Evolutionary conservation across 2,888 invertebrate species (phyloP).

Genomic region (Tenthredo distinguenda): DNA sequence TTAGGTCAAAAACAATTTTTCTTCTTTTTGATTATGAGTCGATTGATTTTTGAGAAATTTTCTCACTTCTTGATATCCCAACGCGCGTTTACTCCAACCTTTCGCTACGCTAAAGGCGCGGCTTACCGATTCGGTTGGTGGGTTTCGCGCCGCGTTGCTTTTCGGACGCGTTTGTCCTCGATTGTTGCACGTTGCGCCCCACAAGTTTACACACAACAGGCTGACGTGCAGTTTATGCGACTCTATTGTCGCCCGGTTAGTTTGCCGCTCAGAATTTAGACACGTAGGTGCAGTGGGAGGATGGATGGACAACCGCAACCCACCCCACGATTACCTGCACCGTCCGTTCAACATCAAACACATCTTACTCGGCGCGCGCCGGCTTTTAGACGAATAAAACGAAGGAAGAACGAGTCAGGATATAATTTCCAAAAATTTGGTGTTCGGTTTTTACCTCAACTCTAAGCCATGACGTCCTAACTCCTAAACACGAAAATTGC

Average conservation of each 20-base stretch:
- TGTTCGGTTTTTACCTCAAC: background rate
- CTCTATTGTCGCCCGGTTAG: slow-evolving; percentile 67
- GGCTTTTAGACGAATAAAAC: background rate
- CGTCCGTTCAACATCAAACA: background rate
- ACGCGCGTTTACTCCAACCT: slow-evolving; percentile 47
- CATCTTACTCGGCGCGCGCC: slow-evolving; percentile 24
- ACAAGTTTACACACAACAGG: slow-evolving; percentile 76
- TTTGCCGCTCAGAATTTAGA: slow-evolving; percentile 29
- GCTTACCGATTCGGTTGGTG: slow-evolving; percentile 56
- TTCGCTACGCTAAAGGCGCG: slow-evolving; percentile 57
- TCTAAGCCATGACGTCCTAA: background rate
- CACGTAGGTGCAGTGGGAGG: slow-evolving; percentile 4
- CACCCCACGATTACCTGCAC: slow-evolving; percentile 13
- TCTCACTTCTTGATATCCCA: background rate
- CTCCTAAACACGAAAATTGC: background rate
- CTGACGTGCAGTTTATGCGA: slow-evolving; percentile 73
- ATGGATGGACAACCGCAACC: slow-evolving; percentile 27
- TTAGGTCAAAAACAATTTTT: background rate
- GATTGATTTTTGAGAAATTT: background rate
- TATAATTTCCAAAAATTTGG: background rate
- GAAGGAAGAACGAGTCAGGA: background rate
- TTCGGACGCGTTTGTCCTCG: slow-evolving; percentile 71
- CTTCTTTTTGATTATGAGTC: background rate
- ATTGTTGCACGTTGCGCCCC: slow-evolving; percentile 73
- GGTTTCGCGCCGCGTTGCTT: slow-evolving; percentile 64